Conservation (phyloP, 2,113 vertebrate genomes). For the Perca schrenkii region DNA sequence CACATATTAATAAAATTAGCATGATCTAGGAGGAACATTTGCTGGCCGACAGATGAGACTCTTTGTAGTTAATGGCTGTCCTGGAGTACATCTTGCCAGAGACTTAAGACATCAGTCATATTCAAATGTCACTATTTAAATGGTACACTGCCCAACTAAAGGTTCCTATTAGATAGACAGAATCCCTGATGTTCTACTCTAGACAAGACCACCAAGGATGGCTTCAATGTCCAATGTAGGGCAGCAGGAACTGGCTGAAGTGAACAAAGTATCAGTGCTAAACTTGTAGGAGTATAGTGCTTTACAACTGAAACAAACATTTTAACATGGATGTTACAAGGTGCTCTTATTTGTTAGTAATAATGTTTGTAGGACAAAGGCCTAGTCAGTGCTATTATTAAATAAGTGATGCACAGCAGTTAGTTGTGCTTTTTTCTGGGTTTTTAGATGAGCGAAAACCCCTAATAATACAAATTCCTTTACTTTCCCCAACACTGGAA, state of each 20-base stretch:
- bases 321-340: not conserved
- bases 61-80: constrained; percentile 83
- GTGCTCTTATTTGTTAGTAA: not conserved
- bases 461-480: not conserved
- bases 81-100: constrained; percentile 73
- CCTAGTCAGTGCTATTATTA: not conserved
- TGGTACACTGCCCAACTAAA: constrained; percentile 69
- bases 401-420: not conserved
- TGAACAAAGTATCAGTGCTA: constrained; percentile 1
- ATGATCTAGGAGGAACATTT: constrained; percentile 79
- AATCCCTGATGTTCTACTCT: constrained; percentile 69
- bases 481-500: not conserved
- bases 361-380: not conserved
- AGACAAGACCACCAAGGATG: constrained; percentile 77
- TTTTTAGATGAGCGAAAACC: not conserved
- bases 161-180: constrained; percentile 73
- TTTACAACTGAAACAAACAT: constrained; percentile 2
- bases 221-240: constrained; percentile 22
- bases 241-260: not conserved
- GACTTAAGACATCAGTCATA: constrained; percentile 81
- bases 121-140: constrained; percentile 81
- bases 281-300: not conserved
- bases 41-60: constrained; percentile 74
- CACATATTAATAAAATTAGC: constrained; percentile 81
- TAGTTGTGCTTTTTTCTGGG: not conserved